phyloP scores from a whole-genome alignment of 2,888 invertebrate species.

The Andrena marginata region DNA sequence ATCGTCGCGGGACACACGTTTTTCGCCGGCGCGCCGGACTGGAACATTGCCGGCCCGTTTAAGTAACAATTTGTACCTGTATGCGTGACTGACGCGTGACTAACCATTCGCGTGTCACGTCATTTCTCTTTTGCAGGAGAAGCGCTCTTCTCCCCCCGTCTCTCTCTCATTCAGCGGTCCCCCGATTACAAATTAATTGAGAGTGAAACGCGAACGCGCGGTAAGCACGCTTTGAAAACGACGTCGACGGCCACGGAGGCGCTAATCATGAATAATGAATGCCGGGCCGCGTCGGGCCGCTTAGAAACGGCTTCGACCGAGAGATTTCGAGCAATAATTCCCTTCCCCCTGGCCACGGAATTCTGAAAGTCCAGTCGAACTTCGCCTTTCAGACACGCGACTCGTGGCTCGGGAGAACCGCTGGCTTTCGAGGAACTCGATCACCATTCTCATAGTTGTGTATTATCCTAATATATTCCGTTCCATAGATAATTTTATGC shows the following conservation, averaged over 20 bases:
- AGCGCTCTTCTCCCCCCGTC: constrained; percentile 36
- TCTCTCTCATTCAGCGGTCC: constrained; percentile 27
- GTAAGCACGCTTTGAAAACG: constrained; percentile 66
- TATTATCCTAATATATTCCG: too few relatives aligned
- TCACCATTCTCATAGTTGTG: too few relatives aligned
- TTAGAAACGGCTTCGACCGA: constrained; percentile 55
- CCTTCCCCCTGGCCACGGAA: not conserved
- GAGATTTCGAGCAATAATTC: constrained; percentile 34
- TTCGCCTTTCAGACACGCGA: not conserved
- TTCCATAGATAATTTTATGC: too few relatives aligned
- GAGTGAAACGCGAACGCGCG: constrained; percentile 73
- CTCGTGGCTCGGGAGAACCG: not conserved
- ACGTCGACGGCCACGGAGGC: constrained; percentile 55
- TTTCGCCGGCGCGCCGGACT: constrained; percentile 45
- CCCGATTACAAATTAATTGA: constrained; percentile 74
- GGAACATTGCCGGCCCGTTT: constrained; percentile 42
- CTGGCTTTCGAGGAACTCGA: not conserved
- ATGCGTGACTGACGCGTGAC: constrained; percentile 74
- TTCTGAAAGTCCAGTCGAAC: constrained; percentile 23
- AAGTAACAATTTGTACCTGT: constrained; percentile 69
- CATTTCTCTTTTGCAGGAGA: constrained; percentile 70
- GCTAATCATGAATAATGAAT: constrained; percentile 75
- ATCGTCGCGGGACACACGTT: constrained; percentile 64
- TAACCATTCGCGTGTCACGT: constrained; percentile 74
- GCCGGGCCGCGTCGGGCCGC: constrained; percentile 38